Evolutionary conservation across 2,797 vertebrate genomes (phyloP), one percentile per base, ranked within the genome.

Genomic region (Parauchenoglanis punctatus): DNA sequence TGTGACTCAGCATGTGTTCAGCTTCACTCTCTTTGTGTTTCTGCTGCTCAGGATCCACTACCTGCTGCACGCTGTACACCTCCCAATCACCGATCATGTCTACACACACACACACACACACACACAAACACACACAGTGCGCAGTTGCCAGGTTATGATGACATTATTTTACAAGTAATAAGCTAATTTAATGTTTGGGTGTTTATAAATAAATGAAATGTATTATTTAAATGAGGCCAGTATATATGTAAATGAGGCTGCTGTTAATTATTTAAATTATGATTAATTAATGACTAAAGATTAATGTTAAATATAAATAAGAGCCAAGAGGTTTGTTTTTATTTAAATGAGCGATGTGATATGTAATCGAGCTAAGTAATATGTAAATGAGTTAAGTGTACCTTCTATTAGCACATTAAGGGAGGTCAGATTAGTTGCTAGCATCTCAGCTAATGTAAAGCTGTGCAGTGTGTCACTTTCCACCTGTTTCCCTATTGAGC

Each of bases 71-170:
- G 40, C 96, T 96, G 67, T 98, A 99, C 84, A 96, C 95, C 84
- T 97, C 94, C 95, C 97, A 97, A 91, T 99, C 98, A 54, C 93
- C 94, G 91, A 96, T 96, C 93, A 98, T 97, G 91, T 98, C 98
- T 99, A 81, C 25, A 84, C 58, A 90, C 31, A 87, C 49, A 83
- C 78, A 90, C n/a, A 76, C 52, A 88, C 46, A 83, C 35, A 87
- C 65, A 72, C 77, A 80, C 75, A 35, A 1, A 80, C 20, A 58
- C 59, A 67, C 75, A 70, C 8, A 7, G 8, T 25, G 28, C 1
- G 65, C 15, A 15, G 31, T 67, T 4, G 17, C n/a, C 31, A 35
- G 13, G 35, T 72, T 72, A 72, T 23, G 17, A 23, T 44, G 15
- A 40, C 67, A 17, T 73, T 73, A 73, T 4, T 46, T 23, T 46